phyloP scores from a whole-genome alignment of 2,113 vertebrate species.

The Hemibagrus wyckioides region DNA sequence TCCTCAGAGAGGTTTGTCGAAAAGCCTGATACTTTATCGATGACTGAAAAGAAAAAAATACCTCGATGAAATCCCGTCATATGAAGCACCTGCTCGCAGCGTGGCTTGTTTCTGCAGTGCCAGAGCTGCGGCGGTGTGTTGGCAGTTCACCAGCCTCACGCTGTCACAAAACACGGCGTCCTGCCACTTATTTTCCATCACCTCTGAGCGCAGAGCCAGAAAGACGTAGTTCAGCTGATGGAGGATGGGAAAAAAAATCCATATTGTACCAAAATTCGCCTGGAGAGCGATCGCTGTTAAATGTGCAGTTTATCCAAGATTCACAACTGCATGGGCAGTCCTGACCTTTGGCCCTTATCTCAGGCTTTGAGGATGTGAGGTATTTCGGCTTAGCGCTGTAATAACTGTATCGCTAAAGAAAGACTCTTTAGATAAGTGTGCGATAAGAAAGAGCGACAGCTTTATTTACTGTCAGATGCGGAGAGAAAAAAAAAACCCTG shows the following conservation, averaged over 20 bases:
- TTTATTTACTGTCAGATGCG: conserved; percentile 40
- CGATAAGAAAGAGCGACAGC: neutral
- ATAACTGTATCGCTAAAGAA: conserved; percentile 1
- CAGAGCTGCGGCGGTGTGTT: neutral
- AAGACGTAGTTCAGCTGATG: neutral
- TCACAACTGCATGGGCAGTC: neutral
- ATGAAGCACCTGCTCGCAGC: conserved; percentile 53
- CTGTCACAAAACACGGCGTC: conserved; percentile 34
- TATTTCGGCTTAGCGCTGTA: neutral
- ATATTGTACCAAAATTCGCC: neutral
- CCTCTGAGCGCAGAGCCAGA: neutral
- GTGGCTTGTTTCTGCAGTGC: conserved; percentile 37
- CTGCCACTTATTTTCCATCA: conserved; percentile 20
- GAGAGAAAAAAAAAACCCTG: neutral
- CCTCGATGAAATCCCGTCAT: conserved; percentile 32
- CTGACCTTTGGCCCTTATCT: neutral
- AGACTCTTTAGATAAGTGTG: conserved; percentile 15
- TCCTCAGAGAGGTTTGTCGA: conserved; percentile 4
- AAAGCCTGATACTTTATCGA: conserved; percentile 21
- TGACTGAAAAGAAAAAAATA: conserved; percentile 22
- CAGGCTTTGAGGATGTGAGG: neutral
- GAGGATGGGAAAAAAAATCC: neutral
- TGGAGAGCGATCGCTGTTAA: neutral
- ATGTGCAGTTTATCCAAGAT: neutral
- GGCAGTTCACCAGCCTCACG: conserved; percentile 42